Evolutionary conservation across 2,797 vertebrate genomes (phyloP).

Genomic region (Arremon aurantiirostris): DNA sequence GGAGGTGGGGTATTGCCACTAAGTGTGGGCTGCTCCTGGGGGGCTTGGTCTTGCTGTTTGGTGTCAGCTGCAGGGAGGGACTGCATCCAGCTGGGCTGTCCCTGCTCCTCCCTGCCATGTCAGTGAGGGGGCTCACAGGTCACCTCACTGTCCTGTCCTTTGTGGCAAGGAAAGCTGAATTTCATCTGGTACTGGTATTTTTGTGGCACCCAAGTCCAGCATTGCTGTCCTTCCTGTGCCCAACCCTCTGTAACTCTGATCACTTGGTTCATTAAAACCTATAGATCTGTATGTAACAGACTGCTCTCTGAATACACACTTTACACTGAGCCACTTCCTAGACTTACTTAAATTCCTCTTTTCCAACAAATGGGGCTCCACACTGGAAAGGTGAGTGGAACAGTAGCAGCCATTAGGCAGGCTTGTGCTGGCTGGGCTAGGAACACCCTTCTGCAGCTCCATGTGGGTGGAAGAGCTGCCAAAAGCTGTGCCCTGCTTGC

Average conservation of each 20-base stretch:
- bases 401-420: background rate
- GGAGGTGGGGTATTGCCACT: background rate
- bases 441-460: background rate
- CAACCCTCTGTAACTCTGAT: conserved; percentile 23
- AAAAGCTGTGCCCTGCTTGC: background rate
- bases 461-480: background rate
- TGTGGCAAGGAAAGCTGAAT: background rate
- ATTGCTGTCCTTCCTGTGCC: background rate
- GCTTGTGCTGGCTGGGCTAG: background rate
- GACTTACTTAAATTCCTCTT: background rate
- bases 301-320: background rate
- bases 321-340: background rate
- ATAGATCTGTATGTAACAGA: background rate
- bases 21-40: background rate
- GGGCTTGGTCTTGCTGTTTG: background rate
- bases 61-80: background rate
- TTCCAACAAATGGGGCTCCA: background rate
- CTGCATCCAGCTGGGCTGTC: background rate
- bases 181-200: background rate
- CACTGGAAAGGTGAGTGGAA: background rate
- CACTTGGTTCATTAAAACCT: conserved; percentile 34
- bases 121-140: background rate
- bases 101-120: background rate
- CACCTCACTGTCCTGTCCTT: background rate
- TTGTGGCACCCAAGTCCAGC: background rate